Base-by-base conservation (phyloP, 2,888 invertebrate genomes). In the Metellina segmentata region DNA sequence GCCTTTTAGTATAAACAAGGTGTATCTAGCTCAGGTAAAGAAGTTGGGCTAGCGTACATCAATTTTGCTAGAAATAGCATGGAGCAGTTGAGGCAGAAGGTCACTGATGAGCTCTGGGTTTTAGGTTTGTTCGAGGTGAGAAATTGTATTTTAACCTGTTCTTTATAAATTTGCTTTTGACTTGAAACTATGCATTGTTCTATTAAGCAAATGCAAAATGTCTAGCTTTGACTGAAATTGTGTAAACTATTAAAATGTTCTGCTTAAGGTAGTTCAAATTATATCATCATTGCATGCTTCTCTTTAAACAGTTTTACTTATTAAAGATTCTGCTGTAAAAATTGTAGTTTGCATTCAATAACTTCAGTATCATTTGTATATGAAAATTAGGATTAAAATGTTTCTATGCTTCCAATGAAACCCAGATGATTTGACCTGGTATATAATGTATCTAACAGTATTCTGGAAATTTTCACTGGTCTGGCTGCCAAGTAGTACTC, bases 81-180 rank as follows among this genome's bases (percentile, higher is more conserved):
- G 97, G 99, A 99, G 96, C 98, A 99, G 96, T 97, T 99, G 94
- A 96, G 99, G 94, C 98, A 99, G 94, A 99, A 99, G 96, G 98
- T 99, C 91, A 97, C 96, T 93, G 97, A 98, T 95, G 98, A 97
- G 95, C 95, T 97, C 92, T 98, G 97, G 97, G 97, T 97, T 93
- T 96, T 97, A 92, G 97, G 96, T 94, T 96, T 97, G 94, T 97
- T 97, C 95, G 97, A 97, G 96, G 96, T 96, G 93, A 94, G 94
- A 93, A 48, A 19, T 20, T 74, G 4, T 7, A 19, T 74, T 74
- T 19, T 74, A 69, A 69, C 4, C 5, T 16, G 69, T 69, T 16
- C n/a, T 16, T 4, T 6, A 8, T 16, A 4, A 5, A 5, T 69
- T 69, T 75, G 20, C 75, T 75, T 75, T 11, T 75, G 48, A 75